Evolutionary conservation across 2,797 vertebrate genomes (phyloP).

Genomic region (Choloepus didactylus): DNA sequence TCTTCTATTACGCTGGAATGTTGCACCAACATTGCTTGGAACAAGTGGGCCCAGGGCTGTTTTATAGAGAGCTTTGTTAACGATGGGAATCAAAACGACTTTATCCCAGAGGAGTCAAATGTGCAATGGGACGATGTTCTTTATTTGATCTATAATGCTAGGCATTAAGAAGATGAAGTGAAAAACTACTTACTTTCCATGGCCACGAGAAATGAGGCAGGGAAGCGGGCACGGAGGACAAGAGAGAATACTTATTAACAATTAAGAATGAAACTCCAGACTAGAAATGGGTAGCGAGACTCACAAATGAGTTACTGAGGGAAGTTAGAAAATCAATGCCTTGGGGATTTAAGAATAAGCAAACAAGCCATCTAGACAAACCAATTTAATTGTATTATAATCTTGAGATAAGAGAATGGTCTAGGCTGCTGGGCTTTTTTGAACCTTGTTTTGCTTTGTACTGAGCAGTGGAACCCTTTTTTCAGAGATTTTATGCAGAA

Average conservation of each 20-base stretch:
- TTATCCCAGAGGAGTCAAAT: neutral
- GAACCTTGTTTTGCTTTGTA: neutral
- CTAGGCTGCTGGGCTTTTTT: neutral
- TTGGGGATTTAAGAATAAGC: neutral
- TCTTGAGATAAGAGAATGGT: constrained; percentile 6
- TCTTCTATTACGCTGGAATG: neutral
- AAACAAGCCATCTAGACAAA: neutral
- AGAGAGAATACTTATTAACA: constrained; percentile 1
- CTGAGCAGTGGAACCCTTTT: neutral
- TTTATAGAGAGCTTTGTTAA: neutral
- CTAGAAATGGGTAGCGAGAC: neutral
- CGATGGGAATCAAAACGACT: neutral
- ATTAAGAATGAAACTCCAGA: constrained; percentile 7
- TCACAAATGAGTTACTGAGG: neutral
- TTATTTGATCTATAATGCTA: neutral
- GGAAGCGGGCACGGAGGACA: neutral
- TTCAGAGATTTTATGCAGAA: neutral
- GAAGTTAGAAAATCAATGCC: neutral
- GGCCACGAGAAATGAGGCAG: neutral
- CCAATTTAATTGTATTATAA: neutral
- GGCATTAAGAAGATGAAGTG: neutral
- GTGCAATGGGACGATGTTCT: neutral
- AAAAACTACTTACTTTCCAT: constrained; percentile 1
- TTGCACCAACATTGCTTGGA: neutral
- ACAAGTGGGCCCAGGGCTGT: neutral